A percentile compares a stretch with the other conserved stretches of the same genome.
phyloP scores from a whole-genome alignment of 2,113 vertebrate species.

The Clarias macrocephalus region DNA sequence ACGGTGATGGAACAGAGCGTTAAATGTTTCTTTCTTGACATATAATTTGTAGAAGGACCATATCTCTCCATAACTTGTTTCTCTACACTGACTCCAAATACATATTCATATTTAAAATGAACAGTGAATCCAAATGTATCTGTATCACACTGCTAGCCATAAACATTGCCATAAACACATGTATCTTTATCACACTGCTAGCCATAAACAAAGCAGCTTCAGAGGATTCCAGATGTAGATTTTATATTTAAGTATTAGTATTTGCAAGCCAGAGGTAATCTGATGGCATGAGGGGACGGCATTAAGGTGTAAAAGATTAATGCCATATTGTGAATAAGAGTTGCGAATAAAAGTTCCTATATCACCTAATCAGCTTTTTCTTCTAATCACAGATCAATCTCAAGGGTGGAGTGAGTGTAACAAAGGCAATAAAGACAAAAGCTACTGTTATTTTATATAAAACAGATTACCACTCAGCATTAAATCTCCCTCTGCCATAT shows the following conservation, averaged over 20 bases:
- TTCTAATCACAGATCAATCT: not conserved
- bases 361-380: not conserved
- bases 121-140: not conserved
- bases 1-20: not conserved
- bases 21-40: not conserved
- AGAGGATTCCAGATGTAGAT: not conserved
- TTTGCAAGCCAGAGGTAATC: not conserved
- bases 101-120: not conserved
- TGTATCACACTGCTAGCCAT: not conserved
- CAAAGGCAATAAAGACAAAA: not conserved
- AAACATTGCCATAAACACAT: not conserved
- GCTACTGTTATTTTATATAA: not conserved
- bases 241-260: no score
- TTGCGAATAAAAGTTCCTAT: not conserved
- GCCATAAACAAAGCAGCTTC: not conserved
- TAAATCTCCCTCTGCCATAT: not conserved
- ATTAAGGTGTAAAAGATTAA: not conserved
- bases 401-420: no score
- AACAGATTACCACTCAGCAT: slow-evolving; percentile 1
- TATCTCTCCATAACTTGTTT: not conserved
- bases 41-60: not conserved
- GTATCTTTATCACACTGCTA: not conserved
- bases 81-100: not conserved
- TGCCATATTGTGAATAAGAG: not conserved
- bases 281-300: not conserved